Evolutionary conservation across 2,113 vertebrate species (phyloP), one percentile per base, ranked within the genome.

Genomic region (Bufo bufo): DNA sequence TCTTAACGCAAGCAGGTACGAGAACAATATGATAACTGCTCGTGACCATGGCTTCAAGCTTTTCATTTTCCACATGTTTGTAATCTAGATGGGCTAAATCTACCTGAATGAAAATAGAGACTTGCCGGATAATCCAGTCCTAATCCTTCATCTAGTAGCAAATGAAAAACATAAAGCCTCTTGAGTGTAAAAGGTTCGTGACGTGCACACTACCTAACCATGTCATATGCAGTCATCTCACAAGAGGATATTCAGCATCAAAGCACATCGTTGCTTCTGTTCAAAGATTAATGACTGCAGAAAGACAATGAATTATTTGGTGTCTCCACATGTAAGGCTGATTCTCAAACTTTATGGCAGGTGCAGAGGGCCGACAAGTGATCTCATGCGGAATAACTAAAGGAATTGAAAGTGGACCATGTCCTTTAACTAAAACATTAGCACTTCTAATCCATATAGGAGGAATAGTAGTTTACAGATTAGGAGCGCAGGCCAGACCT

Each of bases 91-190:
- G 89, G 87, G 82, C 66, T 92, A 93, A 92, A 94, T 93, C 93
- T 93, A 93, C 90, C 92, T 94, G 93, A 94, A 93, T 93, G 93
- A 95, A 92, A 91, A 93, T 91, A 90, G 72, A 69, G 91, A 90
- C 79, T 90, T 89, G 92, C 74, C 84, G 90, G 88, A 89, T 95
- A 94, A 95, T 94, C 93, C 93, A 91, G 8, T 89, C 89, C 90
- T 94, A 95, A 96, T 91, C 89, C 85, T 92, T 92, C 89, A 90
- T 89, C 89, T 85, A 90, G 89, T 77, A 93, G 91, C 92, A 95
- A 95, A 95, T 93, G 90, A 94, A 94, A 94, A 93, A 90, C 80
- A 92, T 91, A 94, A 95, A 92, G 89, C 90, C 91, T 92, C 90
- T 85, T 90, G 90, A 92, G 93, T 90, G 91, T 93, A 89, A 94